Conservation (phyloP, 1,140 invertebrate species). For the Dolichoris vasculosae region DNA sequence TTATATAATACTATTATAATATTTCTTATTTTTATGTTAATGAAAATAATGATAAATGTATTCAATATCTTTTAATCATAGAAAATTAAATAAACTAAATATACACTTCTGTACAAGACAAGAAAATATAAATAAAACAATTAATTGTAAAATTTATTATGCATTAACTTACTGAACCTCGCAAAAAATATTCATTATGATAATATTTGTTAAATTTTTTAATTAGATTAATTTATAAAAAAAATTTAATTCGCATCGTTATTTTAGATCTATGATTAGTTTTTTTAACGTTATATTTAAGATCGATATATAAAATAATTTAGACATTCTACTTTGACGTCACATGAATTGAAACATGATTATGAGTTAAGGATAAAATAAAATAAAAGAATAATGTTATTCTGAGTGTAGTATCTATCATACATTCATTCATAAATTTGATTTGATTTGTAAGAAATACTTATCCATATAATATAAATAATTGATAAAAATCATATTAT, state of each 20-base stretch:
- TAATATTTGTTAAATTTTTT: background rate
- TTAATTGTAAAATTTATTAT: too few relatives aligned
- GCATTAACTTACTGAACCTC: too few relatives aligned
- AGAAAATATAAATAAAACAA: too few relatives aligned
- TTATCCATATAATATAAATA: background rate
- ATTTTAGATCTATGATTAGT: conserved; percentile 21
- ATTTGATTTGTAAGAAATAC: background rate
- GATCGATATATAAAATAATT: conserved; percentile 20
- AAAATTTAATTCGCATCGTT: background rate
- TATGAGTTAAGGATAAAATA: background rate
- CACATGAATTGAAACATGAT: background rate
- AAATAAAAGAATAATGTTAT: background rate
- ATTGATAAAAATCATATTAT: background rate
- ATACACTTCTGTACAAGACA: too few relatives aligned
- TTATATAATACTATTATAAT: too few relatives aligned
- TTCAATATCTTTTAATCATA: too few relatives aligned
- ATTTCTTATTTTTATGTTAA: too few relatives aligned
- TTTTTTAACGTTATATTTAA: conserved; percentile 8
- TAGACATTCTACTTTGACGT: conserved; percentile 12
- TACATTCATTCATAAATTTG: background rate
- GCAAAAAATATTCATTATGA: background rate
- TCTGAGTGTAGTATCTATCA: background rate
- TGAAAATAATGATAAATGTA: too few relatives aligned
- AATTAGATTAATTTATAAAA: conserved; percentile 28
- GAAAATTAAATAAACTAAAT: too few relatives aligned